Evolutionary conservation across 1,140 invertebrate genomes (phyloP), one percentile per base, ranked within the genome.

Genomic region (Parapsyche elsis): DNA sequence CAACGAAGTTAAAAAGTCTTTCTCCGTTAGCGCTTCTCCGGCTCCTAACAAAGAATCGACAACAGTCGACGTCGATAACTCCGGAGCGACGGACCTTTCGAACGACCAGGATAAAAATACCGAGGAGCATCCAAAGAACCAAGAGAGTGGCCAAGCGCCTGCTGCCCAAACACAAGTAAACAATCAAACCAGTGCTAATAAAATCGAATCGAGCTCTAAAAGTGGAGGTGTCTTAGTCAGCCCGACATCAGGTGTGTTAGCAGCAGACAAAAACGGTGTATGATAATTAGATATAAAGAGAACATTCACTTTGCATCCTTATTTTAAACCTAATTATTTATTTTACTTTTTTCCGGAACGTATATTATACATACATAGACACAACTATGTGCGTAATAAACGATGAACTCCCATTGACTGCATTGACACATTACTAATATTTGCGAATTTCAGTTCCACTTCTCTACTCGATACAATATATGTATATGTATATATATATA

Each of bases 181-280:
- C 49, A 59, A 14, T 59, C 73, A 76, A 76, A n/a, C 44, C 5
- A 73, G 71, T 46, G 44, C 10, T 19, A 76, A 57, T 49, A 76
- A 76, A 59, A 59, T 26, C 0, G 73, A 76, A 24, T 57, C 73
- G n/a, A 76, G 19, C 30, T 0, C 16, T 14, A 76, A 76, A 49
- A 38, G 26, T n/a, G 53, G 73, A 30, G 53, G 73, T 16, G 53
- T 76, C 14, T 57, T 76, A 30, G 73, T 76, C 73, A 59, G 46
- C 26, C 53, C 73, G 5, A n/a, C 73, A 16, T 76, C 73, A 46
- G 53, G 53, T 59, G 73, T 76, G 46, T 57, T 30, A 53, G 7
- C 71, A 23, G 16, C 67, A 16, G 80, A 81, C 14, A 81, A 81
- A 74, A 81, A 81, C 26, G 77, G 80, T 53, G 80, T 81, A 79